phyloP scores from a whole-genome alignment of 2,888 invertebrate genomes.

The Trichopria drosophilae region DNA sequence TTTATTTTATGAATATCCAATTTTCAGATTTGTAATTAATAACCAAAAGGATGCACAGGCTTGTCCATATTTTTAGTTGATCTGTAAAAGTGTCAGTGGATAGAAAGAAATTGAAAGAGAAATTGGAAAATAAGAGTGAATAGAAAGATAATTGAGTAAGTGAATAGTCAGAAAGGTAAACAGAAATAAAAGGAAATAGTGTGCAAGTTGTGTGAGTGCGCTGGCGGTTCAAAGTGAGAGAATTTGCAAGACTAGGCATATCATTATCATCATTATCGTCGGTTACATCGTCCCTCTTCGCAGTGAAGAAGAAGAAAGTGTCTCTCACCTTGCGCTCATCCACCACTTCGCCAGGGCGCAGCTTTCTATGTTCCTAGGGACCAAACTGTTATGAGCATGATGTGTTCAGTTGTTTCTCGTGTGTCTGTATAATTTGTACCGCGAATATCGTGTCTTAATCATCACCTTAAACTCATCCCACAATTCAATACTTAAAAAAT shows the following conservation, averaged over 20 bases:
- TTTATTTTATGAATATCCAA: too few species aligned
- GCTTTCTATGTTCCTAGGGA: slow-evolving; percentile 83
- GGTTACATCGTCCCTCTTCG: slow-evolving; percentile 27
- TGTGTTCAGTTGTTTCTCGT: slow-evolving; percentile 25
- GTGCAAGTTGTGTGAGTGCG: slow-evolving; percentile 37
- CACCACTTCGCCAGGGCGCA: slow-evolving; percentile 91
- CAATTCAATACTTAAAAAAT: too few species aligned
- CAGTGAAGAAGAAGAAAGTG: slow-evolving; percentile 35
- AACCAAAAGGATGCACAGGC: too few species aligned
- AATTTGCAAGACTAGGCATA: slow-evolving; percentile 50
- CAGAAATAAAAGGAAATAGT: slow-evolving; percentile 9
- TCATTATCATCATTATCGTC: slow-evolving; percentile 15
- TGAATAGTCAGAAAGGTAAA: slow-evolving; percentile 11
- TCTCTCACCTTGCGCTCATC: slow-evolving; percentile 85
- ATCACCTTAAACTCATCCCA: too few species aligned
- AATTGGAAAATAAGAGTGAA: background rate
- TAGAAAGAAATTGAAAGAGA: background rate
- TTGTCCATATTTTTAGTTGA: too few species aligned
- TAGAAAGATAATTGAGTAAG: slow-evolving; percentile 1
- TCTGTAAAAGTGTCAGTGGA: slow-evolving; percentile 2
- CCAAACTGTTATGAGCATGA: slow-evolving; percentile 54
- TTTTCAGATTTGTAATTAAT: too few species aligned
- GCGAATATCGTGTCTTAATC: background rate
- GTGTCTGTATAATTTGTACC: slow-evolving; percentile 11
- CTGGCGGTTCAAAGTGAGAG: slow-evolving; percentile 44